Conservation (phyloP, 2,888 invertebrate species). For the Operophtera brumata region DNA sequence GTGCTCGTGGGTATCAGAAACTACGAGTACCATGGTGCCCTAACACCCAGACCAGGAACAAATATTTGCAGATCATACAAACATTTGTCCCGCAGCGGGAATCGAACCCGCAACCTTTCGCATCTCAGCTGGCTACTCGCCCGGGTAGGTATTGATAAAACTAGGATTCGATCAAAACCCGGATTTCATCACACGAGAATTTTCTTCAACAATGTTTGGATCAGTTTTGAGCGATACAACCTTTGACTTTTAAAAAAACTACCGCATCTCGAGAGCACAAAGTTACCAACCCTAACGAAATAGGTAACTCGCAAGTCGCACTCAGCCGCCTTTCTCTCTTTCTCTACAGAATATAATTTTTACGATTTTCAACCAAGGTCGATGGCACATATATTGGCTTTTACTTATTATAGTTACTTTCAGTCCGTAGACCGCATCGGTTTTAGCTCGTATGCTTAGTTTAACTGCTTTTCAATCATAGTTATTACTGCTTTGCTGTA, state of each 20-base stretch:
- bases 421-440: neutral
- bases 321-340: neutral
- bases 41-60: too few species aligned
- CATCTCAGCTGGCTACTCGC: too few species aligned
- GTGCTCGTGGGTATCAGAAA: too few species aligned
- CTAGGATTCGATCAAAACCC: too few species aligned
- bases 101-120: too few species aligned
- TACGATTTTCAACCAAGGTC: neutral
- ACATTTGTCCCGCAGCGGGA: too few species aligned
- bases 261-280: neutral
- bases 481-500: conserved; percentile 25
- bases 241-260: neutral
- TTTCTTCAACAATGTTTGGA: neutral
- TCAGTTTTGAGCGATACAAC: neutral
- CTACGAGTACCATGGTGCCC: too few species aligned
- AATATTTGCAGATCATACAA: too few species aligned
- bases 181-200: too few species aligned
- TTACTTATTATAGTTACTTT: conserved; percentile 2
- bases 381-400: neutral
- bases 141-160: too few species aligned
- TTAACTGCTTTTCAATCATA: conserved; percentile 25
- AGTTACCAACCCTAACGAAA: neutral
- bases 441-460: conserved; percentile 4
- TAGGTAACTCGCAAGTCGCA: too few species aligned
- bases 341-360: neutral